These are phyloP conservation scores for Decapterus maruadsi DNA, from an alignment of 2,797 vertebrate species.

Conservation along the genomic window DNA sequence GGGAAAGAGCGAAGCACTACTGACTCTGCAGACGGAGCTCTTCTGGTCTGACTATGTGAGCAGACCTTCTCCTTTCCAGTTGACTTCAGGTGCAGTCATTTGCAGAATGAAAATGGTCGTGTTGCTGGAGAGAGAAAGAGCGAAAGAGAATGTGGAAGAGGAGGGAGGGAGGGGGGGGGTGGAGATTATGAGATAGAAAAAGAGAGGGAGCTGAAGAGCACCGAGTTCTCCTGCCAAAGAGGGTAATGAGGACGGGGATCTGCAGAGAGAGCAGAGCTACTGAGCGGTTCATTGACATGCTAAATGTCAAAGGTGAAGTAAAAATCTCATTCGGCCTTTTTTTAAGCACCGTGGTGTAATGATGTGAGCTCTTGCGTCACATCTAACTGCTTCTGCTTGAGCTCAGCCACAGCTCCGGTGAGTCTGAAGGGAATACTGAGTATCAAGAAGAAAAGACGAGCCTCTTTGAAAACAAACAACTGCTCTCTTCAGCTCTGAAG, in stretches of 20 bases:
- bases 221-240: constrained; percentile 61
- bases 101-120: constrained; percentile 73
- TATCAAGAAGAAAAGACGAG: constrained; percentile 13
- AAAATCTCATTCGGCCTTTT: constrained; percentile 44
- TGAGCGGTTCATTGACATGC: constrained; percentile 71
- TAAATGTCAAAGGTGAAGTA: constrained; percentile 78
- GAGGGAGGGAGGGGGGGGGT: background rate
- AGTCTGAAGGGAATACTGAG: constrained; percentile 51
- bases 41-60: constrained; percentile 35
- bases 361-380: constrained; percentile 61
- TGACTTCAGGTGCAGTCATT: constrained; percentile 83
- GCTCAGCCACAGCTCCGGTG: constrained; percentile 15
- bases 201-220: constrained; percentile 45
- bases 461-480: constrained; percentile 56
- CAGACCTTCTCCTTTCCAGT: constrained; percentile 74
- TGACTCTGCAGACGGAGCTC: constrained; percentile 50
- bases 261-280: constrained; percentile 62
- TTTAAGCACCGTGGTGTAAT: constrained; percentile 62
- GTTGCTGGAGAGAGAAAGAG: constrained; percentile 42
- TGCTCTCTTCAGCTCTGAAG: constrained; percentile 34
- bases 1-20: constrained; percentile 34
- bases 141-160: constrained; percentile 2
- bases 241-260: constrained; percentile 73
- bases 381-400: constrained; percentile 32
- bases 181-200: constrained; percentile 53